Evolutionary conservation across 1,140 invertebrate species (phyloP), one percentile per base, ranked within the genome.

Genomic region (Bombus soroeensis): DNA sequence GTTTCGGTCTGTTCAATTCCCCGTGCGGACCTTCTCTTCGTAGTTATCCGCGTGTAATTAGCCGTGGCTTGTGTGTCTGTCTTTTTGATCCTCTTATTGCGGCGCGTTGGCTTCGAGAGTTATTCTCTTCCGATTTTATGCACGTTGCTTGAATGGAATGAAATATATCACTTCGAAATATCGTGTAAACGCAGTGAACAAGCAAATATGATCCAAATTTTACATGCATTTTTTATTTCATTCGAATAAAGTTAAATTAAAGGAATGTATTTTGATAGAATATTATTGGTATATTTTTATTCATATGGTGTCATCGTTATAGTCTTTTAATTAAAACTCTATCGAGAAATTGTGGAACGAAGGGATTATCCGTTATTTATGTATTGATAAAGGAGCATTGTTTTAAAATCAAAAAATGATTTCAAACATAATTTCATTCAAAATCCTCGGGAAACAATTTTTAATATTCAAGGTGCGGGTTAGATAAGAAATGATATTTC

Each of bases 11-110:
- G 47, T n/a, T 64, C 12, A 5, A 28, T 28, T n/a, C 8, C 12
- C 1, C 8, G 2, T 13, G 3, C 6, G 13, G 4, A 13, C 4
- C 34, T 10, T 28, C 32, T 57, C 5, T 18, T n/a, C 25, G 13
- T 34, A 6, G 28, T 39, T 81, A 39, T 57, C n/a, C 2, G 12
- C 28, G 2, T 39, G 74, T 78, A 57, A 83, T 78, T 83, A 83
- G 32, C 22, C 73, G 10, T 15, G 37, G 47, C 32, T 59, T n/a
- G 53, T 59, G 10, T 15, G n/a, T 32, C 39, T 32, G 41, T 32
- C n/a, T 32, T 37, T 83, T 53, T 74, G 4, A 13, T 34, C 22
- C 4, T 41, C 25, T 43, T 64, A 15, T 18, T 34, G 47, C 39
- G 32, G 9, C 47, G 4, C 0, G 18, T 0, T 71, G 9, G 57